Evolutionary conservation across 1,140 invertebrate genomes (phyloP).

Genomic region (Aphaenogaster floridana): DNA sequence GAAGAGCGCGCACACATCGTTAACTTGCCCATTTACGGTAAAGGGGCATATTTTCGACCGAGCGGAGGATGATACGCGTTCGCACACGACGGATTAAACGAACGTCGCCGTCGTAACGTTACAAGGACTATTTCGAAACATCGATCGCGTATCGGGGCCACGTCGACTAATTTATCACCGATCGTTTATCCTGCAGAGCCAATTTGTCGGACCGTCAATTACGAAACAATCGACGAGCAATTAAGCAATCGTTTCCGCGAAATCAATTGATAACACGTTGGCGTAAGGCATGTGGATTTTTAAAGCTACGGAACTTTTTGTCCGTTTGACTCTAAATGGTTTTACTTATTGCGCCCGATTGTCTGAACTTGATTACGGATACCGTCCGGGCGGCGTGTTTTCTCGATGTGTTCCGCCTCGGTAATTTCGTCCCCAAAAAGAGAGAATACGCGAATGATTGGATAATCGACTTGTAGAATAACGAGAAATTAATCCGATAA

Average conservation of each 20-base stretch:
- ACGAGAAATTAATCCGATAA: slow-evolving; percentile 50
- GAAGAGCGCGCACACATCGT: background rate
- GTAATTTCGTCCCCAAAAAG: slow-evolving; percentile 2
- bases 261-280: slow-evolving; percentile 64
- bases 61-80: background rate
- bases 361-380: slow-evolving; percentile 9
- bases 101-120: background rate
- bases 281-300: slow-evolving; percentile 30
- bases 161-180: slow-evolving; percentile 71
- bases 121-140: slow-evolving; percentile 37
- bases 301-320: slow-evolving; percentile 12
- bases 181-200: slow-evolving; percentile 66
- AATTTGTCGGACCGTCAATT: slow-evolving; percentile 74
- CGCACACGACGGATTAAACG: slow-evolving; percentile 18
- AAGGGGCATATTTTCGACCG: background rate
- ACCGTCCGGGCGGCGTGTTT: background rate
- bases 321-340: background rate
- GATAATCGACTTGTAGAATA: slow-evolving; percentile 40
- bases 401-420: background rate
- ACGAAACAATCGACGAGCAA: slow-evolving; percentile 71
- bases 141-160: slow-evolving; percentile 13
- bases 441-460: slow-evolving; percentile 28
- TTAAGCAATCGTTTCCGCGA: slow-evolving; percentile 67
- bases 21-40: background rate
- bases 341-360: slow-evolving; percentile 30